Percentiles rank a stretch among this genome's conserved stretches.
Conservation (phyloP, 37 sponge, comb jelly and placozoan genomes). For the Chondrilla cf. caribensis region DNA sequence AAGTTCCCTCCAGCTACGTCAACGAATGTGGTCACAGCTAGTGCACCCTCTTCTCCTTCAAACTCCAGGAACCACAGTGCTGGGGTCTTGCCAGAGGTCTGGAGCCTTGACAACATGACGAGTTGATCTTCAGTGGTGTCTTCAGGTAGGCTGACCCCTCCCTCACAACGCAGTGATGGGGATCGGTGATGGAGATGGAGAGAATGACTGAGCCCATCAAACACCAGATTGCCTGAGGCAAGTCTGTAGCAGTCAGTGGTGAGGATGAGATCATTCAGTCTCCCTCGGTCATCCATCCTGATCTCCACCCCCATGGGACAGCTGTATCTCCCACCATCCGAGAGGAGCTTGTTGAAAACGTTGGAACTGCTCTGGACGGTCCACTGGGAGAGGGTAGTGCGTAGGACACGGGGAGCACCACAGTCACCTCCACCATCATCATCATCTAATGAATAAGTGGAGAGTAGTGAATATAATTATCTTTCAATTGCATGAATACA, state of each 20-base stretch:
- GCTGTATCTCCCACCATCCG: constrained; percentile 5
- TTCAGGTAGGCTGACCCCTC: too few relatives aligned
- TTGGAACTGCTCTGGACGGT: neutral
- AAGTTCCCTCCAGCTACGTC: neutral
- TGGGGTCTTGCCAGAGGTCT: neutral
- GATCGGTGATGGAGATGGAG: neutral
- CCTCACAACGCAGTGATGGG: neutral
- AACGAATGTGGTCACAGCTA: neutral
- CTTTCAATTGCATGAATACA: too few relatives aligned
- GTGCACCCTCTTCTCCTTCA: neutral
- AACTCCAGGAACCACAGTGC: constrained; percentile 1
- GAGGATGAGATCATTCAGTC: neutral
- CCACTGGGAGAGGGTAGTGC: constrained; percentile 9
- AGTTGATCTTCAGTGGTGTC: neutral
- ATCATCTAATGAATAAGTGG: too few relatives aligned
- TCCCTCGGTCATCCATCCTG: neutral
- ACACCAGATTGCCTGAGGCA: neutral
- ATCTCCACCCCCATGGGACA: neutral
- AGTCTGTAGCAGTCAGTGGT: neutral
- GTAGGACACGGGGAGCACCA: too few relatives aligned
- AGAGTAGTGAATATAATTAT: too few relatives aligned
- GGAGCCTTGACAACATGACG: neutral
- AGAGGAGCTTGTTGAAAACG: neutral
- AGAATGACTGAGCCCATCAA: neutral
- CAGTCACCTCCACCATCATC: too few relatives aligned